These are phyloP conservation scores for Ramphastos sulfuratus DNA, from an alignment of 2,113 vertebrate species.

Conservation along the genomic window DNA sequence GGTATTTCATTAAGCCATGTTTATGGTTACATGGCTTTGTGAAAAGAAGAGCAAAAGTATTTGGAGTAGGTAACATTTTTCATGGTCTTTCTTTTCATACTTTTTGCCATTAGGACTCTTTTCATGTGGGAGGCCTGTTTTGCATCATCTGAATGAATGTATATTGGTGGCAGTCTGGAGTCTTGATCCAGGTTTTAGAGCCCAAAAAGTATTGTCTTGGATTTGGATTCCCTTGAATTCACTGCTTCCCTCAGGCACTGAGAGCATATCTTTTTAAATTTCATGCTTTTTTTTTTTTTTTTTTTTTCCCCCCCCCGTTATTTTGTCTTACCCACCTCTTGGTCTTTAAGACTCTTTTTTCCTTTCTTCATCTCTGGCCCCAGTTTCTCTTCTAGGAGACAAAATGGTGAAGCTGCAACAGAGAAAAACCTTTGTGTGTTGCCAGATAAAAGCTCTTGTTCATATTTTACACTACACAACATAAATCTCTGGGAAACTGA, in stretches of 20 bases:
- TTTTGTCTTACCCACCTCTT: constrained; percentile 1
- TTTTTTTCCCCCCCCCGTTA: no score
- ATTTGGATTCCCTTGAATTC: background rate
- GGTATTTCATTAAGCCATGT: background rate
- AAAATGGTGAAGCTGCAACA: background rate
- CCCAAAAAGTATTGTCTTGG: background rate
- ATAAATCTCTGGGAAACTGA: background rate
- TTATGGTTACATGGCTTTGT: background rate
- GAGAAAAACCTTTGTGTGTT: background rate
- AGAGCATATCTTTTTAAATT: background rate
- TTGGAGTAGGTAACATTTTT: background rate
- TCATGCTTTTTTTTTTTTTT: background rate
- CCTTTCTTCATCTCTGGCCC: constrained; percentile 2
- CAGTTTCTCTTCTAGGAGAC: background rate
- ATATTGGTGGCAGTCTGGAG: background rate
- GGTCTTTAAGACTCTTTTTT: background rate
- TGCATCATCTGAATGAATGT: background rate
- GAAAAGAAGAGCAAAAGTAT: background rate
- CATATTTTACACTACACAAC: background rate
- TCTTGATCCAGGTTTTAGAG: background rate
- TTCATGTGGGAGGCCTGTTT: background rate
- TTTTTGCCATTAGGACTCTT: background rate
- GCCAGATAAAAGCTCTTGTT: background rate
- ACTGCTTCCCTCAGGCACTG: background rate
- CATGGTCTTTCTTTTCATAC: background rate